Percentiles rank a stretch among this genome's conserved stretches.
Conservation (phyloP, 1,140 invertebrate genomes). For the Chelonus insularis region DNA sequence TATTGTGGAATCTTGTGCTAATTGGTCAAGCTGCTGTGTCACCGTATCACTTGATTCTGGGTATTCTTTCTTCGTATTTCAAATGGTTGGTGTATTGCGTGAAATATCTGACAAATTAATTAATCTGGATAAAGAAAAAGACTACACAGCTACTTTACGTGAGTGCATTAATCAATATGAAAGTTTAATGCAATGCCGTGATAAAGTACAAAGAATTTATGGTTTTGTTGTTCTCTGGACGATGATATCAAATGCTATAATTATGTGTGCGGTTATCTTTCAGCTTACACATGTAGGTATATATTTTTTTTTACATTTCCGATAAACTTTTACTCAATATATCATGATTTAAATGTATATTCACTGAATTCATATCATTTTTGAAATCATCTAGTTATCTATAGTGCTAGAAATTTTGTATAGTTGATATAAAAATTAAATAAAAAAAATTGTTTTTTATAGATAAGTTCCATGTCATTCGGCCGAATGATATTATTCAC, state of each 20-base stretch:
- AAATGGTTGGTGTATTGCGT: slow-evolving; percentile 27
- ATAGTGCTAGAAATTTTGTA: no score
- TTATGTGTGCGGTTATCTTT: slow-evolving; percentile 35
- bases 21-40: background rate
- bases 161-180: slow-evolving; percentile 26
- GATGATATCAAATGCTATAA: slow-evolving; percentile 31
- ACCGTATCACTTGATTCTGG: slow-evolving; percentile 33
- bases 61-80: slow-evolving; percentile 33
- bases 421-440: no score
- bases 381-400: no score
- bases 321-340: no score
- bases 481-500: slow-evolving; percentile 10
- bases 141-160: background rate
- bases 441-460: background rate
- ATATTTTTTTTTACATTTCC: background rate
- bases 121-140: slow-evolving; percentile 18
- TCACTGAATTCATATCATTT: no score
- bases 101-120: slow-evolving; percentile 19
- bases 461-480: slow-evolving; percentile 11
- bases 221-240: slow-evolving; percentile 34
- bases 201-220: slow-evolving; percentile 34
- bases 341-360: no score
- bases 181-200: slow-evolving; percentile 22
- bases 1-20: background rate
- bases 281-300: slow-evolving; percentile 11